Conservation (phyloP, 1,140 invertebrate species). For the Listronotus oregonensis region DNA sequence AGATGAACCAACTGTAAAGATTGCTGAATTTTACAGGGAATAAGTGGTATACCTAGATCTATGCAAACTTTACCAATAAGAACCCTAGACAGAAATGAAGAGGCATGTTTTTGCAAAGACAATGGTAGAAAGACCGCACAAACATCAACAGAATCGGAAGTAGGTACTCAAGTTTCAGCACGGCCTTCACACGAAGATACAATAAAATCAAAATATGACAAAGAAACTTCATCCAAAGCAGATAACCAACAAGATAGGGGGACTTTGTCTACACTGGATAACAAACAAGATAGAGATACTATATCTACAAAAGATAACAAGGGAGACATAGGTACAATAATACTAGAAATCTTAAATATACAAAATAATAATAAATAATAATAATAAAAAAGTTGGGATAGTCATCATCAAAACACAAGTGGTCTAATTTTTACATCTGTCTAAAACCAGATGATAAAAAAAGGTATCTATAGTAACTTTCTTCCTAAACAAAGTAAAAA, state of each 20-base stretch:
- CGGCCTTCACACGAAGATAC: not conserved
- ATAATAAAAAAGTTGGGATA: too few relatives aligned
- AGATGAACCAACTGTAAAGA: too few relatives aligned
- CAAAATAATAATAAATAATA: too few relatives aligned
- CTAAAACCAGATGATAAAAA: too few relatives aligned
- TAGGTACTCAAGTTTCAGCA: not conserved
- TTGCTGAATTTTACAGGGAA: not conserved
- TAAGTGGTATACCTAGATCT: not conserved
- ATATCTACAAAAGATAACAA: not conserved
- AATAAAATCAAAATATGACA: not conserved
- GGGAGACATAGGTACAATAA: not conserved
- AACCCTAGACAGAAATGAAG: conserved; percentile 2
- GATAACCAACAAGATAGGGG: too few relatives aligned
- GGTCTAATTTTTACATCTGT: too few relatives aligned
- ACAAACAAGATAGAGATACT: not conserved
- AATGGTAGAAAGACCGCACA: conserved; percentile 1
- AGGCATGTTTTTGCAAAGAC: not conserved
- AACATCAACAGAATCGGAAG: conserved; percentile 12
- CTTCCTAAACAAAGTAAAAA: too few relatives aligned
- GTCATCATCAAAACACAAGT: too few relatives aligned
- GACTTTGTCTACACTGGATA: not conserved
- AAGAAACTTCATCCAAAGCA: not conserved
- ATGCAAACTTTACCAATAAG: conserved; percentile 18
- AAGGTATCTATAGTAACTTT: too few relatives aligned
- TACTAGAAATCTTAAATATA: too few relatives aligned